Evolutionary conservation across 2,113 vertebrate species (phyloP).

Genomic region (Ammodytes marinus): DNA sequence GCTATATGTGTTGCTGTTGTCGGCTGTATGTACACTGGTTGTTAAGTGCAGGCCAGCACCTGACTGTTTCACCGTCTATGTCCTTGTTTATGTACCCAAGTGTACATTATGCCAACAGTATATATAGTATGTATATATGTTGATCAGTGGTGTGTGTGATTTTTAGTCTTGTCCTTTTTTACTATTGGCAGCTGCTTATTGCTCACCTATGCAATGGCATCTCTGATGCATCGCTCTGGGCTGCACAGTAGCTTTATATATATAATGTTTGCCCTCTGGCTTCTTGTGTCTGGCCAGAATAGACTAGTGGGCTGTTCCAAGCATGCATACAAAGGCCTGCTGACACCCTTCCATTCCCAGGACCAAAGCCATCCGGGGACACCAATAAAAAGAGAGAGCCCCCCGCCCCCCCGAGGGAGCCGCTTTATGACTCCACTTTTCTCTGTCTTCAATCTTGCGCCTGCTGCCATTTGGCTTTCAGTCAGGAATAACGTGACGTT

Average conservation of each 20-base stretch:
- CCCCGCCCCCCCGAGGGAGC: conserved; percentile 32
- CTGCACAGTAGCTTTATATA: conserved; percentile 42
- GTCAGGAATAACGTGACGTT: conserved; percentile 62
- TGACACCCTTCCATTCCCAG: conserved; percentile 49
- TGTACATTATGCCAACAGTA: conserved; percentile 58
- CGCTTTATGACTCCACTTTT: conserved; percentile 34
- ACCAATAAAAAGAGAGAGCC: conserved; percentile 44
- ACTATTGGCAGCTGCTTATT: conserved; percentile 39
- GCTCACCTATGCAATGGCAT: conserved; percentile 36
- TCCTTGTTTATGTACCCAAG: conserved; percentile 63
- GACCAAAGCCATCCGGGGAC: conserved; percentile 27
- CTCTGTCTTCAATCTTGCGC: conserved; percentile 43
- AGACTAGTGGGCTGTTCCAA: conserved; percentile 18
- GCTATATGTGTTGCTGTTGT: conserved; percentile 70
- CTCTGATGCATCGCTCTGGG: conserved; percentile 54
- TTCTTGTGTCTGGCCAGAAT: conserved; percentile 42
- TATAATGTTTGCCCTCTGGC: conserved; percentile 41
- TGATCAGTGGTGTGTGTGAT: conserved; percentile 66
- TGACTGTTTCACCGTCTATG: conserved; percentile 60
- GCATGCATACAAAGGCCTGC: conserved; percentile 39
- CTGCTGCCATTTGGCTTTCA: conserved; percentile 72
- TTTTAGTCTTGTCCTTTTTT: conserved; percentile 51
- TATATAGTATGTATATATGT: conserved; percentile 10
- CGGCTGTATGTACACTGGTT: conserved; percentile 55
- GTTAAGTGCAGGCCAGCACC: conserved; percentile 45